Evolutionary conservation across 2,113 vertebrate genomes (phyloP).

Genomic region (Coryphaenoides rupestris): DNA sequence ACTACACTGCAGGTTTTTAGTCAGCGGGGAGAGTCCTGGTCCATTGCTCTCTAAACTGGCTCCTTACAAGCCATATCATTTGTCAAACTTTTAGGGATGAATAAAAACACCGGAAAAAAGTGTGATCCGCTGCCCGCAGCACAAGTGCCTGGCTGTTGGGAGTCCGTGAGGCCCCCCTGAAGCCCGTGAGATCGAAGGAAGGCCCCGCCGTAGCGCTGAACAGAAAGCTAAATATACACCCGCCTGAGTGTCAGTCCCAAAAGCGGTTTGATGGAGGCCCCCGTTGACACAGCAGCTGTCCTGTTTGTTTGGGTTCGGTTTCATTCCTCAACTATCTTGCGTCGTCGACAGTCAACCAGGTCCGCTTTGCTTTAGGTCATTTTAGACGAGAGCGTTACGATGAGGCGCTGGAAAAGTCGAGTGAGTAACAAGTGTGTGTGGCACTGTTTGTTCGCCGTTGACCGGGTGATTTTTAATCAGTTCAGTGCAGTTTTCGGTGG

Average conservation of each 20-base stretch:
- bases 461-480: conserved; percentile 6
- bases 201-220: conserved; percentile 30
- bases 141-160: too few species aligned
- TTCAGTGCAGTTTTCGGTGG: background rate
- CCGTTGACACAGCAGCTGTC: conserved; percentile 30
- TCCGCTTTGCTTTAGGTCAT: conserved; percentile 19
- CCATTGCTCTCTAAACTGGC: too few species aligned
- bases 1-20: too few species aligned
- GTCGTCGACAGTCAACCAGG: conserved; percentile 17
- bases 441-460: conserved; percentile 7
- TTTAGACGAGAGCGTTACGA: background rate
- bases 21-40: too few species aligned
- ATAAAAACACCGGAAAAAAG: too few species aligned
- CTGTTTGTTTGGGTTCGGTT: conserved; percentile 46
- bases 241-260: conserved; percentile 10
- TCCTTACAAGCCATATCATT: too few species aligned
- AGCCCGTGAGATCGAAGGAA: conserved; percentile 31
- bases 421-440: conserved; percentile 13
- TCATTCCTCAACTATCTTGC: conserved; percentile 13
- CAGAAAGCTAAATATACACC: conserved; percentile 51
- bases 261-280: conserved; percentile 26
- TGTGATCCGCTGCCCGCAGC: conserved; percentile 16
- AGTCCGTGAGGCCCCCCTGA: conserved; percentile 37
- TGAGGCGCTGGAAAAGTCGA: conserved; percentile 2
- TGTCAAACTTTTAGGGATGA: too few species aligned